phyloP scores from a whole-genome alignment of 2,888 invertebrate genomes.

The Apotomis turbidana region DNA sequence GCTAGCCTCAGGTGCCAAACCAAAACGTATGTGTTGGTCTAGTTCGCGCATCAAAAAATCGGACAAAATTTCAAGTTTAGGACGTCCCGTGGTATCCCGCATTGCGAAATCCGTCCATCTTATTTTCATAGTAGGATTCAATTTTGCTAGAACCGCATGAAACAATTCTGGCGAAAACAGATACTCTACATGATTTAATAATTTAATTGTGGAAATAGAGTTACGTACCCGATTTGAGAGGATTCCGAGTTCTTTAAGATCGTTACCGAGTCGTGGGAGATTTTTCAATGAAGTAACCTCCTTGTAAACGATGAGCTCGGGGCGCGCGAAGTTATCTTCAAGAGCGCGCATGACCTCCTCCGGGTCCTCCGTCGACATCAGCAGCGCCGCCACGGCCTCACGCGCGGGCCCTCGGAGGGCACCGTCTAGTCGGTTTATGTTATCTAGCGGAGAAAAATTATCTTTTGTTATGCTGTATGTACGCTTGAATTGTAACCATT shows the following conservation, averaged over 20 bases:
- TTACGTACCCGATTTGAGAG: conserved; percentile 12
- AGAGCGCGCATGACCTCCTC: conserved; percentile 20
- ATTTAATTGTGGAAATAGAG: conserved; percentile 17
- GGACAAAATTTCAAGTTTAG: conserved; percentile 25
- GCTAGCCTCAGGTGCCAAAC: conserved; percentile 20
- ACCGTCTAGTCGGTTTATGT: conserved; percentile 3
- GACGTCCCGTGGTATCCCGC: not conserved
- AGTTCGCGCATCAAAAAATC: conserved; percentile 27
- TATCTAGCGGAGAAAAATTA: conserved; percentile 24
- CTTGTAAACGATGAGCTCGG: conserved; percentile 21
- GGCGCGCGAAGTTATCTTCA: conserved; percentile 24
- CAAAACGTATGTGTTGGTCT: conserved; percentile 17
- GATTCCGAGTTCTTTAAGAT: conserved; percentile 9
- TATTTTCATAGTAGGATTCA: conserved; percentile 13
- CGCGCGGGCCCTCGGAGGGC: conserved; percentile 20
- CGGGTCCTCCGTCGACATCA: conserved; percentile 23
- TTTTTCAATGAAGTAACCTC: conserved; percentile 15
- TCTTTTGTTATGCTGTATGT: conserved; percentile 13
- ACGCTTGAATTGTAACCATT: conserved; percentile 30
- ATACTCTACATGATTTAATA: conserved; percentile 20
- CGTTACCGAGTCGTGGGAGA: conserved; percentile 3
- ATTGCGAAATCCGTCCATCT: conserved; percentile 26
- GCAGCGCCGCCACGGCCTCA: conserved; percentile 20
- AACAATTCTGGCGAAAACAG: conserved; percentile 24
- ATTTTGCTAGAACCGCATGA: conserved; percentile 8